phyloP scores from a whole-genome alignment of 92 coral and sea anemone species.

The Paramuricea clavata region DNA sequence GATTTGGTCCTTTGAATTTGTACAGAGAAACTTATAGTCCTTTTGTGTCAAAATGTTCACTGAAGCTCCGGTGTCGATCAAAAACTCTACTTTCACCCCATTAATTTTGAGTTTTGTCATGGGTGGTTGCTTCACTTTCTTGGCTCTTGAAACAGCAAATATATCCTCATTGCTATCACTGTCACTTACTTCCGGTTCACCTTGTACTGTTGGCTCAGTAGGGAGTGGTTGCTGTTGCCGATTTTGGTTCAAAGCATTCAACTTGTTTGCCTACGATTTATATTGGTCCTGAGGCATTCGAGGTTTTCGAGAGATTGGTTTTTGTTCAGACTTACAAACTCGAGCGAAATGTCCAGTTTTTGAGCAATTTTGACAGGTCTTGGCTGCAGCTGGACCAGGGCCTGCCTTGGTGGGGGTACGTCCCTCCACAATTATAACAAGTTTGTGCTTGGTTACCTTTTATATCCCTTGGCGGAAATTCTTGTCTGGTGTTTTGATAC shows the following conservation, averaged over 20 bases:
- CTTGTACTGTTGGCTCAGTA: neutral
- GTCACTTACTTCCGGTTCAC: neutral
- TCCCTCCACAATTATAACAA: conserved; percentile 43
- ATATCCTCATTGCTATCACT: conserved; percentile 22
- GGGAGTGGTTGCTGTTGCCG: neutral
- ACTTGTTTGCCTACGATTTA: neutral
- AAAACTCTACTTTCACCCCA: conserved; percentile 18
- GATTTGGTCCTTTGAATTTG: too few relatives aligned
- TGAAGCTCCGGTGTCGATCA: conserved; percentile 52
- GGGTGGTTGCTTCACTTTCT: conserved; percentile 23
- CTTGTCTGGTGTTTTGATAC: neutral
- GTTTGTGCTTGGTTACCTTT: neutral
- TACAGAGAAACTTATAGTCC: conserved; percentile 11
- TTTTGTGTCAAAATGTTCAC: conserved; percentile 41
- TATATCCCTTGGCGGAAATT: neutral
- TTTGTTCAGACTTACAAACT: neutral
- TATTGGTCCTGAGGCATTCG: neutral
- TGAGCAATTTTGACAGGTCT: neutral
- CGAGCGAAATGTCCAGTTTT: neutral
- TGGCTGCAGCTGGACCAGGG: neutral
- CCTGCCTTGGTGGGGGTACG: conserved; percentile 26
- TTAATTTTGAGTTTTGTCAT: conserved; percentile 25
- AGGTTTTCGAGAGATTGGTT: neutral
- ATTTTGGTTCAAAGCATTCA: neutral
- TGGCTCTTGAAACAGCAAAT: conserved; percentile 40